Conservation (phyloP, 2,113 vertebrate genomes). For the Gobio gobio region DNA sequence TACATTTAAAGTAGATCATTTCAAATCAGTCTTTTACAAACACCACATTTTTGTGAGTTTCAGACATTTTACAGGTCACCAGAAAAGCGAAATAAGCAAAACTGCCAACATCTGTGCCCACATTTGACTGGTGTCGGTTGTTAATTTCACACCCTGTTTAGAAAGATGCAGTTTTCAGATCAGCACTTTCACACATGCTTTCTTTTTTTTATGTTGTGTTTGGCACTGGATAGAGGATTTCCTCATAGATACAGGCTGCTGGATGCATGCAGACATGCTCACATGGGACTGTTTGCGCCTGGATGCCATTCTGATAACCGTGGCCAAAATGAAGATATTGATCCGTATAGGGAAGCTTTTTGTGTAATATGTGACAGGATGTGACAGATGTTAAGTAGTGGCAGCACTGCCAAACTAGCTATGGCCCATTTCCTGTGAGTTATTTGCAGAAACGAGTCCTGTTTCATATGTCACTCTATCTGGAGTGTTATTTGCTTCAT, state of each 20-base stretch:
- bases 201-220: not conserved
- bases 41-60: not conserved
- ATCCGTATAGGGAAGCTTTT: not conserved
- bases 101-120: not conserved
- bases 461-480: not conserved
- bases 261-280: not conserved
- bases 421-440: not conserved
- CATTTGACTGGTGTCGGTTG: not conserved
- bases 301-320: not conserved
- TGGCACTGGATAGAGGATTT: not conserved
- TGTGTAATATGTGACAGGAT: slow-evolving; percentile 6
- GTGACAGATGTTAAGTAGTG: slow-evolving; percentile 20
- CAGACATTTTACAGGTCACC: not conserved
- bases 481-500: not conserved
- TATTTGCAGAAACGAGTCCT: not conserved
- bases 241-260: not conserved
- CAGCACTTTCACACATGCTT: not conserved
- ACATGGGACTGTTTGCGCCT: not conserved
- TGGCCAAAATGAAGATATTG: not conserved
- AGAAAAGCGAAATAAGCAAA: not conserved
- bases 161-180: not conserved
- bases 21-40: not conserved
- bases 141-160: not conserved
- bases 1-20: not conserved
- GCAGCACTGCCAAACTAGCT: not conserved